Evolutionary conservation across 2,888 invertebrate genomes (phyloP), one percentile per base, ranked within the genome.

Genomic region (Eupeodes luniger): DNA sequence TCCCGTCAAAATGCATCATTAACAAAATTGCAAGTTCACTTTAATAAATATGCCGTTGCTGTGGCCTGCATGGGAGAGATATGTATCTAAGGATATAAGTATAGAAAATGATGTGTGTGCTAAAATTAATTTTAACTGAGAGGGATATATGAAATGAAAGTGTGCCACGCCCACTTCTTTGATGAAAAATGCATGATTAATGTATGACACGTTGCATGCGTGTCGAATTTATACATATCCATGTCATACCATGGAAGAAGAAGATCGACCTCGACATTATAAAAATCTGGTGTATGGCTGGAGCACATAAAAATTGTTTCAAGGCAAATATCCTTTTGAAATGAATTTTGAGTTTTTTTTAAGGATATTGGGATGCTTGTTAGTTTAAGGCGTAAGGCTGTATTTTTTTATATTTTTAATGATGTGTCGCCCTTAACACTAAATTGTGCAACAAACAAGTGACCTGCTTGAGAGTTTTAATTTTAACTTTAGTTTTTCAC

Each of bases 151-250:
- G 27, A 27, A 27, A 72, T n/a, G 55, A n/a, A 53, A 59, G 75
- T 34, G 19, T 70, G 59, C 27, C 66, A 55, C 72, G 34, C 66
- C 40, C 61, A 78, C 64, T 82, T 70, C 49, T 78, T 79, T 86
- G 86, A 86, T 75, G 62, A 57, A 80, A 70, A 44, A 16, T 72
- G 19, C 55, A 80, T 80, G 87, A 87, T 86, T 86, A 80, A 86
- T 86, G 86, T 70, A 70, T 40, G 49, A 53, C 70, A 80, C 66
- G 57, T 62, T 86, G 86, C 64, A 75, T 66, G 69, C 74, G 72
- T 81, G 61, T 77, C 81, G 14, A 62, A 77, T 77, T 49, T 55
- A 59, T 36, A 40, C 40, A 40, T 9, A 40, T 40, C 9, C 40
- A 40, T 5, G 16, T 36, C 14, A 36, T 27, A 34, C 27, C 27